Evolutionary conservation across 30 jellyfish, hydroid and myxozoan genomes (phyloP).

Genomic region (Clytia hemisphaerica): DNA sequence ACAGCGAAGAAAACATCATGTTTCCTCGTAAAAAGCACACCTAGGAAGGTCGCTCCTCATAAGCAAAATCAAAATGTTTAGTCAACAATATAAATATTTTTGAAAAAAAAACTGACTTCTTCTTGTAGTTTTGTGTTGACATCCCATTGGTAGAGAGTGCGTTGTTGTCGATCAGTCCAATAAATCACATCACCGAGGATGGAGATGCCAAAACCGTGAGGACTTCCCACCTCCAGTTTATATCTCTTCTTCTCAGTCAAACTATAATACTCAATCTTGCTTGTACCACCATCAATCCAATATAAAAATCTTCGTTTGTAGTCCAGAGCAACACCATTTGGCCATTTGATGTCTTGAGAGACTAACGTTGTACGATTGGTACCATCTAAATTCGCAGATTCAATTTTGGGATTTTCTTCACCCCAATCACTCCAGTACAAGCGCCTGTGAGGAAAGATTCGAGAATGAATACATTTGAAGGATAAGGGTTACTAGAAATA

Average conservation of each 20-base stretch:
- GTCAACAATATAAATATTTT: background rate
- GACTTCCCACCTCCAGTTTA: conserved; percentile 35
- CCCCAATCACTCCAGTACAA: conserved; percentile 93
- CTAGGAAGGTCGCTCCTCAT: no score
- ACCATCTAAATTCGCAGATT: conserved; percentile 80
- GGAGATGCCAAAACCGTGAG: conserved; percentile 70
- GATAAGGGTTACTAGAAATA: no score
- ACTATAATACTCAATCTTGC: conserved; percentile 42
- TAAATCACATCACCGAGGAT: conserved; percentile 47
- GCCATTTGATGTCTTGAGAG: conserved; percentile 33
- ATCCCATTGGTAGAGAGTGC: conserved; percentile 34
- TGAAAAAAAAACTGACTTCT: background rate
- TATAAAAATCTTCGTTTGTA: conserved; percentile 36
- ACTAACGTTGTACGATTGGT: conserved; percentile 46
- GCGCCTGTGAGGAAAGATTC: no score
- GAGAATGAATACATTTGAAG: no score
- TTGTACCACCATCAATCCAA: conserved; percentile 70
- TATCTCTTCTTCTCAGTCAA: conserved; percentile 39
- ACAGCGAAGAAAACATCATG: no score
- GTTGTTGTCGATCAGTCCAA: conserved; percentile 92
- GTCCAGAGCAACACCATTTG: conserved; percentile 92
- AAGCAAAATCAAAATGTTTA: no score
- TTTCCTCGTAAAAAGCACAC: no score
- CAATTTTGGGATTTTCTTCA: conserved; percentile 51
- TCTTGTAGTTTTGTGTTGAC: background rate